These are phyloP conservation scores for Meta bourneti DNA, from an alignment of 2,888 invertebrate genomes.

Conservation along the genomic window DNA sequence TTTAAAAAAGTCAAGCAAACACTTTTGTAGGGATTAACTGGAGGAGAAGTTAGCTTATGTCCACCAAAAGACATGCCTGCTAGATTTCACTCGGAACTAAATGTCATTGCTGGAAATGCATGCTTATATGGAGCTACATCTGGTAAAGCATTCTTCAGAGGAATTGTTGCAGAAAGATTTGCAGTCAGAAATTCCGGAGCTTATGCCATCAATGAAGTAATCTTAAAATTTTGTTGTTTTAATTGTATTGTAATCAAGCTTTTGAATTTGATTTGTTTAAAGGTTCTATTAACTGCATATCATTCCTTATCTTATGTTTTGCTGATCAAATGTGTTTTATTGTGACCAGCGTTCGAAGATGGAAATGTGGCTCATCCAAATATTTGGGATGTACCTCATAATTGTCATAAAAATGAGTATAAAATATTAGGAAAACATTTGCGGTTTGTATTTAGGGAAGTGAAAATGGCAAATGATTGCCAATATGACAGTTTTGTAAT, in stretches of 20 bases:
- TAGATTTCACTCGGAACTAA: conserved; percentile 92
- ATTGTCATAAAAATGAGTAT: too few relatives aligned
- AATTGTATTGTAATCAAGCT: background rate
- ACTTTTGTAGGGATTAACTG: conserved; percentile 89
- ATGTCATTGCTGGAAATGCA: conserved; percentile 98
- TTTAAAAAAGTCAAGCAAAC: background rate
- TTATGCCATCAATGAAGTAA: conserved; percentile 94
- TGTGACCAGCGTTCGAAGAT: too few relatives aligned
- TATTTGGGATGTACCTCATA: too few relatives aligned
- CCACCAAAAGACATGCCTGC: conserved; percentile 90
- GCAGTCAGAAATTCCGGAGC: conserved; percentile 99
- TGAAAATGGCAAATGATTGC: too few relatives aligned
- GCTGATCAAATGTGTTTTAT: too few relatives aligned
- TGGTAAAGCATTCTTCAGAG: conserved; percentile 95
- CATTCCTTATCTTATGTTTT: background rate
- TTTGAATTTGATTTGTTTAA: background rate
- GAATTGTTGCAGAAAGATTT: conserved; percentile 99
- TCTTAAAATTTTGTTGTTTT: background rate
- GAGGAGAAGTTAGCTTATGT: conserved; percentile 94
- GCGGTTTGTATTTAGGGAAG: too few relatives aligned
- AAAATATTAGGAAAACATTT: too few relatives aligned
- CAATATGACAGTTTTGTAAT: too few relatives aligned
- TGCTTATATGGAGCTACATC: conserved; percentile 98
- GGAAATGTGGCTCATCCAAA: too few relatives aligned
- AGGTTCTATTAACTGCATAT: background rate